Evolutionary conservation across 2,888 invertebrate species (phyloP), one percentile per base, ranked within the genome.

Genomic region (Abscondita cerata): DNA sequence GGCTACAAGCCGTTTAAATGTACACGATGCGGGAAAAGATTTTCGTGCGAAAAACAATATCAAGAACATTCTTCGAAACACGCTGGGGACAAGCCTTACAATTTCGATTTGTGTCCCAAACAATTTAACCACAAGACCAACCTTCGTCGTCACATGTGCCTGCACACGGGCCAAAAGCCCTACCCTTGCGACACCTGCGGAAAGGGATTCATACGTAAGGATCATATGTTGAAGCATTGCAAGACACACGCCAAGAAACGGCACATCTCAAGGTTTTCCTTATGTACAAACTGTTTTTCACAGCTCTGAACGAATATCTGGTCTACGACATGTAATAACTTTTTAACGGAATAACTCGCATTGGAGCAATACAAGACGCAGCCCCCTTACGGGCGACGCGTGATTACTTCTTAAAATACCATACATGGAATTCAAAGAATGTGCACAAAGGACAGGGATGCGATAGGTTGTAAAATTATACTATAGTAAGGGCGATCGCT

Each of bases 111-210:
- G 63, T 95, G 94, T 75, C 92, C 92, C 13, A 95, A 95, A 79
- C 91, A 92, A 73, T 95, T 95, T 81, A 93, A 94, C 77, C 94
- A 95, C 81, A 95, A 94, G 81, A 94, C 94, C 55, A 95, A 95
- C 78, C 83, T 95, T 72, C 85, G 93, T 64, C 86, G 95, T 67
- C 95, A 95, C 81, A 88, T 90, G 85, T 93, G 93, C 79, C 85
- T 92, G 70, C 95, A 95, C 78, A 91, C 91, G n/a, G 93, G 92
- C 50, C 87, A 89, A 73, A 93, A 93, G 78, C 93, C 93, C 40
- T 93, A 89, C 78, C 84, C 87, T 66, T 95, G 95, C 81, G 86
- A 88, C 70, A 87, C 87, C 65, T 95, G 95, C 80, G 88, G 89
- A 64, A 95, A 95, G 80, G 92, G 93, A 52, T 95, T 95, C 80